phyloP scores from a whole-genome alignment of 2,888 invertebrate species.

The Crematogaster levior region DNA sequence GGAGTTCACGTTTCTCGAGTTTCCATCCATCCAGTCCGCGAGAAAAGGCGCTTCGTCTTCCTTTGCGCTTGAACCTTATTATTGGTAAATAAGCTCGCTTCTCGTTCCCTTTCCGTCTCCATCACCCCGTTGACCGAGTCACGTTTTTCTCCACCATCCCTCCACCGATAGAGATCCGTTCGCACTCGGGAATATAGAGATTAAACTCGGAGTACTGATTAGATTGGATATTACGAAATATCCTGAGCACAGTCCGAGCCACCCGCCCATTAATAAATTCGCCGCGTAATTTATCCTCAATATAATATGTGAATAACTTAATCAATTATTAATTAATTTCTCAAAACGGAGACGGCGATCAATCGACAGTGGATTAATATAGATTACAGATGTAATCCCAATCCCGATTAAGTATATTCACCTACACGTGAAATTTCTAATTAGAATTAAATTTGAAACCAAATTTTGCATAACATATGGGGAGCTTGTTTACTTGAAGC shows the following conservation, averaged over 20 bases:
- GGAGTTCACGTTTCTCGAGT: slow-evolving; percentile 50
- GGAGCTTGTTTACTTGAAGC: slow-evolving; percentile 5
- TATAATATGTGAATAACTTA: slow-evolving; percentile 25
- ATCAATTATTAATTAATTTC: slow-evolving; percentile 51
- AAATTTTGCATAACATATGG: neutral
- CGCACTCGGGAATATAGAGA: slow-evolving; percentile 23
- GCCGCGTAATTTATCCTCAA: slow-evolving; percentile 14
- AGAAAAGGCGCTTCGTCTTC: slow-evolving; percentile 48
- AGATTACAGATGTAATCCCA: slow-evolving; percentile 33
- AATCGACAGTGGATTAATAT: slow-evolving; percentile 25
- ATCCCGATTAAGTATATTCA: slow-evolving; percentile 11
- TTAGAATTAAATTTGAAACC: slow-evolving; percentile 33
- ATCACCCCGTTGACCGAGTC: no score
- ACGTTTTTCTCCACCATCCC: neutral
- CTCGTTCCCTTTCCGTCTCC: neutral
- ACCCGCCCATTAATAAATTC: slow-evolving; percentile 5
- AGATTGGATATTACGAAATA: slow-evolving; percentile 6
- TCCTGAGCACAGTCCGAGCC: neutral
- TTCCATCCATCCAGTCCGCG: slow-evolving; percentile 36
- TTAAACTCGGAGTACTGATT: slow-evolving; percentile 26
- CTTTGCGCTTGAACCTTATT: slow-evolving; percentile 56
- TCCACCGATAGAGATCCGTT: neutral
- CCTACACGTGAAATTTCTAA: slow-evolving; percentile 7
- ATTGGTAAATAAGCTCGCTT: slow-evolving; percentile 54
- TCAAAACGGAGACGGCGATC: slow-evolving; percentile 28